Conservation (phyloP, 2,888 invertebrate genomes). For the Operophtera brumata region DNA sequence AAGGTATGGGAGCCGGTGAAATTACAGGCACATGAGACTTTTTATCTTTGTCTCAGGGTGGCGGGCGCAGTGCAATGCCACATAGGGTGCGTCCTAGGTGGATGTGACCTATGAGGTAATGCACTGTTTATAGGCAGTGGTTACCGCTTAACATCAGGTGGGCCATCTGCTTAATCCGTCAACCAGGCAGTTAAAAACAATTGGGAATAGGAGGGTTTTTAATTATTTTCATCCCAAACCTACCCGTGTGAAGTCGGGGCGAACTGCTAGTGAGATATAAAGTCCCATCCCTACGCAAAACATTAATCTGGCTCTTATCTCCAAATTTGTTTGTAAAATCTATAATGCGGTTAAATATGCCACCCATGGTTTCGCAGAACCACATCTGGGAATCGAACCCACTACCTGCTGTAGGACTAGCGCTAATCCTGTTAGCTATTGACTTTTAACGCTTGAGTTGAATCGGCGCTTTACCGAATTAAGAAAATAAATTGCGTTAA, state of each 20-base stretch:
- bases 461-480: slow-evolving; percentile 26
- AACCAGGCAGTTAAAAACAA: no score
- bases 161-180: no score
- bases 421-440: slow-evolving; percentile 39
- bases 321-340: slow-evolving; percentile 46
- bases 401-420: slow-evolving; percentile 43
- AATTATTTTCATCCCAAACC: no score
- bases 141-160: no score
- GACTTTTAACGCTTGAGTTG: slow-evolving; percentile 26
- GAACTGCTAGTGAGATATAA: background rate
- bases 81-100: no score
- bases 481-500: slow-evolving; percentile 23
- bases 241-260: background rate
- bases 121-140: no score
- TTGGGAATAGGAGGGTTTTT: no score
- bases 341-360: slow-evolving; percentile 49
- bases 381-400: slow-evolving; percentile 38
- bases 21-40: no score
- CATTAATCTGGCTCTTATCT: slow-evolving; percentile 41
- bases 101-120: no score
- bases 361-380: slow-evolving; percentile 57
- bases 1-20: no score
- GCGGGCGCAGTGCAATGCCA: no score
- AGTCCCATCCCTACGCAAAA: slow-evolving; percentile 6
- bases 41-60: no score